phyloP scores from a whole-genome alignment of 2,797 vertebrate genomes.

The Hyperoplus immaculatus region DNA sequence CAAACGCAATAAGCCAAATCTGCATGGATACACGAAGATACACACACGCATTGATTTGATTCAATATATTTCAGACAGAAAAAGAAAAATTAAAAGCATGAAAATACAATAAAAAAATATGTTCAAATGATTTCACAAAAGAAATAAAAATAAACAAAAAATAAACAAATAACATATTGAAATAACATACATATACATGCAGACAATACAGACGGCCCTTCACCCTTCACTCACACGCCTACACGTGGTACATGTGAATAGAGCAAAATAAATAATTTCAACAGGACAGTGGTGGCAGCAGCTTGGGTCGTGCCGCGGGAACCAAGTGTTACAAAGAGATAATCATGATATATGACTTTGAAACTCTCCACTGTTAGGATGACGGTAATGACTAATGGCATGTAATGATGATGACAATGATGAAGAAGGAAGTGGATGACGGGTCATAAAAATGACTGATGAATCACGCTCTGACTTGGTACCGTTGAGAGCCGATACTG shows the following conservation, averaged over 20 bases:
- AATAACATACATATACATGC: neutral
- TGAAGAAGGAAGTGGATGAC: constrained; percentile 79
- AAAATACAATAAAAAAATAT: too few relatives aligned
- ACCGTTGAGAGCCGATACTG: constrained; percentile 58
- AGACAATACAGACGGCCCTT: neutral
- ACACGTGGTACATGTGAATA: constrained; percentile 31
- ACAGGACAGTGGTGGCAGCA: constrained; percentile 49
- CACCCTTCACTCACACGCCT: constrained; percentile 6
- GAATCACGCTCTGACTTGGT: constrained; percentile 65
- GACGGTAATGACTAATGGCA: constrained; percentile 81
- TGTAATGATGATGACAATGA: constrained; percentile 83
- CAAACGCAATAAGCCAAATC: neutral
- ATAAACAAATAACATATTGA: too few relatives aligned
- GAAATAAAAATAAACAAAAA: too few relatives aligned
- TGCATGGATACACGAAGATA: neutral
- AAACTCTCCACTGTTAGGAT: constrained; percentile 72
- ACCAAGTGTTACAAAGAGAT: constrained; percentile 77
- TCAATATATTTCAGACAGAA: too few relatives aligned
- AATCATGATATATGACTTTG: constrained; percentile 81
- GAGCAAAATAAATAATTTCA: constrained; percentile 8
- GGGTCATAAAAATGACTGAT: constrained; percentile 83
- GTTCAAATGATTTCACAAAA: too few relatives aligned
- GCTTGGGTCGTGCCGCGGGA: constrained; percentile 45
- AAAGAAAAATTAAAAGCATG: too few relatives aligned
- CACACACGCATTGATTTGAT: too few relatives aligned